A percentile compares a stretch with the other conserved stretches of the same genome.
phyloP scores from a whole-genome alignment of 2,888 invertebrate species.

The Torymus auratus region DNA sequence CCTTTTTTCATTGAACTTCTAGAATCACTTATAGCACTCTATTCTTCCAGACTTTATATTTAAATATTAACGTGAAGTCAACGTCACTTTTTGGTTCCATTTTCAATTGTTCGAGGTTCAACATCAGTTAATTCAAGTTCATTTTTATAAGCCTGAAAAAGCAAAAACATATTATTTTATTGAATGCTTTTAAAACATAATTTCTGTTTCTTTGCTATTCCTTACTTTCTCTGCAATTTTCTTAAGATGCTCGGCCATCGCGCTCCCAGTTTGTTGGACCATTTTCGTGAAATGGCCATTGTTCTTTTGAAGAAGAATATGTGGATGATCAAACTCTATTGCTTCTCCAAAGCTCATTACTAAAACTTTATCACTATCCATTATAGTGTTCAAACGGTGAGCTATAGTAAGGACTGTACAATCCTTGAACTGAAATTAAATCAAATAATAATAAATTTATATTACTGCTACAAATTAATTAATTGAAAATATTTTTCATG shows the following conservation, averaged over 20 bases:
- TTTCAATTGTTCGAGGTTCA: slow-evolving; percentile 12
- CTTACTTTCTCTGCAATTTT: slow-evolving; percentile 53
- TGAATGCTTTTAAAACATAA: too few relatives aligned
- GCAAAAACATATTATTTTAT: not conserved
- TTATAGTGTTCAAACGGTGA: slow-evolving; percentile 93
- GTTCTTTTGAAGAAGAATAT: slow-evolving; percentile 81
- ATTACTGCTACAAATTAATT: not conserved
- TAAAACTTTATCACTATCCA: slow-evolving; percentile 93
- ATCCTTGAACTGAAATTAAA: slow-evolving; percentile 77
- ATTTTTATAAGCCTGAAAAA: slow-evolving; percentile 19
- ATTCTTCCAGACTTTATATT: too few relatives aligned
- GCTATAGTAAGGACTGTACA: slow-evolving; percentile 95
- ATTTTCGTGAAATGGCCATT: slow-evolving; percentile 82
- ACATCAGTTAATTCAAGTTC: not conserved
- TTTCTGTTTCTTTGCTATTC: not conserved
- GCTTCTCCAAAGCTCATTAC: slow-evolving; percentile 90
- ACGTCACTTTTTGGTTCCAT: slow-evolving; percentile 8
- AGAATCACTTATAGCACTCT: too few relatives aligned
- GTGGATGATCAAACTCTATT: slow-evolving; percentile 85
- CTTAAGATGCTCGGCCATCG: slow-evolving; percentile 47
- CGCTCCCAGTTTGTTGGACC: slow-evolving; percentile 76
- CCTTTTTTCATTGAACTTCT: too few relatives aligned
- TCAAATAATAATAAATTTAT: too few relatives aligned
- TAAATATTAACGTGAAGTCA: not conserved
- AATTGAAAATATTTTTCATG: not conserved